phyloP scores from a whole-genome alignment of 2,113 vertebrate species.

The Rhodinocichla rosea region DNA sequence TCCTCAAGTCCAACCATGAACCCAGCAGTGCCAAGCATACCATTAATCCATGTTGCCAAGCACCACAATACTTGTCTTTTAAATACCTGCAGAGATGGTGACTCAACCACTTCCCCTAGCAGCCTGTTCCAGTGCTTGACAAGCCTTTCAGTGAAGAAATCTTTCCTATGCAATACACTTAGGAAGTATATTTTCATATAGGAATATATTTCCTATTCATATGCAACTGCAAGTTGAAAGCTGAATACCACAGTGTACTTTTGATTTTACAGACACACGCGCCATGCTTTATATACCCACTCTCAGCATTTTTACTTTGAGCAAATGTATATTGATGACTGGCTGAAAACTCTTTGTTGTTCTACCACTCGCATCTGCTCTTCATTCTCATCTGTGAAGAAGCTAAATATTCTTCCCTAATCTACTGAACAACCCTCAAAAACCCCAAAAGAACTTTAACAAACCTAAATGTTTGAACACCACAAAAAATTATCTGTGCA shows the following conservation, averaged over 20 bases:
- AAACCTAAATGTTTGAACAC: background rate
- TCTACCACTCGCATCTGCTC: slow-evolving; percentile 24
- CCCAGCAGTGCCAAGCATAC: background rate
- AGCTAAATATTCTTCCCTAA: background rate
- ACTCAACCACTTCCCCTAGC: background rate
- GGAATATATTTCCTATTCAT: background rate
- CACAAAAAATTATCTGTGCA: background rate
- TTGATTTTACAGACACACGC: background rate
- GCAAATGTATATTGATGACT: background rate
- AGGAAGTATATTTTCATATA: background rate
- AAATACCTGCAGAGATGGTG: background rate
- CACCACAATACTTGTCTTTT: fast-evolving
- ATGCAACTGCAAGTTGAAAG: background rate
- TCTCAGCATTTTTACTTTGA: slow-evolving; percentile 11
- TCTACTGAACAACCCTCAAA: background rate
- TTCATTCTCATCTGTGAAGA: background rate
- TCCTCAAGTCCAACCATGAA: background rate
- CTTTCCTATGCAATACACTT: background rate
- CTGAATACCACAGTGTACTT: background rate
- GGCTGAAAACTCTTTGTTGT: slow-evolving; percentile 3
- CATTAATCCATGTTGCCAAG: background rate
- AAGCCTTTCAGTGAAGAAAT: background rate
- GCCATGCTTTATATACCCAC: background rate
- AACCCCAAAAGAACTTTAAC: background rate
- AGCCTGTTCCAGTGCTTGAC: background rate